Evolutionary conservation across 1,140 invertebrate genomes (phyloP).

Genomic region (Anastrepha ludens): DNA sequence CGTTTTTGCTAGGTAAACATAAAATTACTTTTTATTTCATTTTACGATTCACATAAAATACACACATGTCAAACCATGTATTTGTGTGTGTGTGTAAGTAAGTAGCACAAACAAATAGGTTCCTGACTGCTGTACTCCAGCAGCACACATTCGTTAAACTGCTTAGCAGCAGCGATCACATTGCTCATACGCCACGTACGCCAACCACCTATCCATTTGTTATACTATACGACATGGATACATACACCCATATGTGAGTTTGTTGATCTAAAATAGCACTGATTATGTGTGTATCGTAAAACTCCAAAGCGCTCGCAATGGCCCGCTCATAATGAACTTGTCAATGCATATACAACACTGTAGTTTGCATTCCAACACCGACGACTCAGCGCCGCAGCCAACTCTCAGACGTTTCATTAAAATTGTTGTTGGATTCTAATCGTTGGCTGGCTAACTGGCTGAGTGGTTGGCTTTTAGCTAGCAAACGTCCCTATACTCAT

Average conservation of each 20-base stretch:
- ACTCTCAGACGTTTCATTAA: background rate
- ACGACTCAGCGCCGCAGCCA: background rate
- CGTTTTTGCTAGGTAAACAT: too few relatives aligned
- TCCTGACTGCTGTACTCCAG: too few relatives aligned
- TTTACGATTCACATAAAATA: too few relatives aligned
- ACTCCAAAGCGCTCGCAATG: background rate
- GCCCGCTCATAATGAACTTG: background rate
- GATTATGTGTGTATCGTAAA: slow-evolving; percentile 6
- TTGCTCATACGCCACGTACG: slow-evolving; percentile 7
- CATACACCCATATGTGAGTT: background rate
- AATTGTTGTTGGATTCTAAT: background rate
- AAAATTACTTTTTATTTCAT: too few relatives aligned
- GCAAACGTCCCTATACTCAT: slow-evolving; percentile 26
- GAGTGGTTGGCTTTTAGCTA: background rate
- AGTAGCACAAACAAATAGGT: too few relatives aligned
- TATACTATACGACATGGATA: background rate
- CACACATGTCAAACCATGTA: too few relatives aligned
- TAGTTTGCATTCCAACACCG: background rate
- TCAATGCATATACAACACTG: background rate
- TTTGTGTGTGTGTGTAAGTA: too few relatives aligned
- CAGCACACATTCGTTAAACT: background rate
- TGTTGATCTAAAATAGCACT: background rate
- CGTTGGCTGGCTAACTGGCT: background rate
- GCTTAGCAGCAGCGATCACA: background rate
- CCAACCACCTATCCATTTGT: background rate